Conservation (phyloP, 1,140 invertebrate genomes). For the Tachypleus tridentatus region DNA sequence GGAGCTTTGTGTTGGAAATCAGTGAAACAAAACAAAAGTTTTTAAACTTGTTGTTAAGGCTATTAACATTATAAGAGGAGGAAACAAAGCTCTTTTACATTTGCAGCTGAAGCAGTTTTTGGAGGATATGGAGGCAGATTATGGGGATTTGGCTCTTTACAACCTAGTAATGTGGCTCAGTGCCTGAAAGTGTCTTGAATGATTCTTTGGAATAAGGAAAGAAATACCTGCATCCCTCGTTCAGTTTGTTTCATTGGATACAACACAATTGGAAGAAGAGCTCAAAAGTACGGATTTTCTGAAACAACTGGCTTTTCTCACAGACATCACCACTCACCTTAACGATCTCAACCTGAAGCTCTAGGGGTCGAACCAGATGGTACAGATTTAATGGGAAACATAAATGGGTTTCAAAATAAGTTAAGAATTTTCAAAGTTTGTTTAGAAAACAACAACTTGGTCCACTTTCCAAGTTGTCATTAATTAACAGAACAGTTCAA, state of each 20-base stretch:
- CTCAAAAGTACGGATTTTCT: conserved; percentile 11
- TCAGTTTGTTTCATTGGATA: conserved; percentile 4
- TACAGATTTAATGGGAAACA: conserved; percentile 9
- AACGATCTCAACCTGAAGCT: no score
- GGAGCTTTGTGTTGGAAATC: conserved; percentile 7
- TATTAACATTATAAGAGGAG: conserved; percentile 6
- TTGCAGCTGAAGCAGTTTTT: conserved; percentile 2
- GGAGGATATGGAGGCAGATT: conserved; percentile 1
- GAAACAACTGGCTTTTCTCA: conserved; percentile 9
- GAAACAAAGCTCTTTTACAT: conserved; percentile 1
- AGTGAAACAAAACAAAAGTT: conserved; percentile 2
- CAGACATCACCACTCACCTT: background rate
- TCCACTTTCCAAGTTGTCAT: background rate
- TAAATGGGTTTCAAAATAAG: conserved; percentile 14
- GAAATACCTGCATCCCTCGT: conserved; percentile 9
- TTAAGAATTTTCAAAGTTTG: conserved; percentile 9
- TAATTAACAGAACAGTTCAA: background rate
- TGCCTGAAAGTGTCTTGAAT: conserved; percentile 11
- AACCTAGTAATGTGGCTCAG: conserved; percentile 11
- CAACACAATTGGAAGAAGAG: conserved; percentile 10
- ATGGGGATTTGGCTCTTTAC: conserved; percentile 11
- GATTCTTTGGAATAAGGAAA: conserved; percentile 13
- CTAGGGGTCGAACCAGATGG: no score
- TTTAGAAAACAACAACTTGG: conserved; percentile 7
- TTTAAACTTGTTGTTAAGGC: background rate